Conservation (phyloP, 2,888 invertebrate genomes). For the Perizoma flavofasciatum region DNA sequence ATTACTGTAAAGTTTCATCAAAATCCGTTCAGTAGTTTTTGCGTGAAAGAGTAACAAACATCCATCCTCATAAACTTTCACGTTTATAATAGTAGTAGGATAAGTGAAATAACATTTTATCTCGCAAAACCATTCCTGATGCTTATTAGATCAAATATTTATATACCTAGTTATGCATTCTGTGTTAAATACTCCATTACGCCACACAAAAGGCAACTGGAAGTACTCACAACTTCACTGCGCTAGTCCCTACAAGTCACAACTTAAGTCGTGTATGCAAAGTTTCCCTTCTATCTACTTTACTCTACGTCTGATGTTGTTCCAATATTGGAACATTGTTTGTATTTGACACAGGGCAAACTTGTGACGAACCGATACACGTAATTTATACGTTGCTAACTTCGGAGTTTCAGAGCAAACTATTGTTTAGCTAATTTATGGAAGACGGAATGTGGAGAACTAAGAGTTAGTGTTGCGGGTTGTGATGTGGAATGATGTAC, state of each 20-base stretch:
- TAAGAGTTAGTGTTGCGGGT: conserved; percentile 1
- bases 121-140: too few relatives aligned
- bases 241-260: conserved; percentile 3
- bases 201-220: background rate
- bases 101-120: too few relatives aligned
- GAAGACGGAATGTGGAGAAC: conserved; percentile 15
- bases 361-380: conserved; percentile 35
- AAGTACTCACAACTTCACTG: background rate
- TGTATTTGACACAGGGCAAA: conserved; percentile 39
- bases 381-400: conserved; percentile 28
- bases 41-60: too few relatives aligned
- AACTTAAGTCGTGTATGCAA: conserved; percentile 9
- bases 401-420: conserved; percentile 20
- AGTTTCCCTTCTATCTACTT: conserved; percentile 4
- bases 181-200: background rate
- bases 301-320: conserved; percentile 26
- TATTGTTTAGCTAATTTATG: conserved; percentile 27
- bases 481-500: background rate
- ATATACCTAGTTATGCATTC: too few relatives aligned
- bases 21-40: too few relatives aligned
- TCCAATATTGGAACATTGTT: conserved; percentile 39
- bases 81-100: too few relatives aligned
- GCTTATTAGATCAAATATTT: too few relatives aligned
- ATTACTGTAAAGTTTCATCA: too few relatives aligned
- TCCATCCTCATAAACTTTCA: too few relatives aligned